Percentiles rank a stretch among this genome's conserved stretches.
Evolutionary conservation across 2,888 invertebrate genomes (phyloP).

Genomic region (Eucera pruinosa): DNA sequence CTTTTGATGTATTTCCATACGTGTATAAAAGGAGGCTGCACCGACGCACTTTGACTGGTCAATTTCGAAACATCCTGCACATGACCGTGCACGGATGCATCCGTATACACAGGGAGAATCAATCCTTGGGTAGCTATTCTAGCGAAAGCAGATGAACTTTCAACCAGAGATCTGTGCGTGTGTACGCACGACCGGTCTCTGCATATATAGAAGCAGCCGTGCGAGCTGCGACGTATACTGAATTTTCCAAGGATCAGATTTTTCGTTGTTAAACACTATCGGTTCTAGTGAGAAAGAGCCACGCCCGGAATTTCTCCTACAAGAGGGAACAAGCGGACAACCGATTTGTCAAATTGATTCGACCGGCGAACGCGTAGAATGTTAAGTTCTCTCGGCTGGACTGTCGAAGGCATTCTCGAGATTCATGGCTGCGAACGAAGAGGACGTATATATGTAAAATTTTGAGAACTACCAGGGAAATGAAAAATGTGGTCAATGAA

Average conservation of each 20-base stretch:
- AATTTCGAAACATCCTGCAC: constrained; percentile 1
- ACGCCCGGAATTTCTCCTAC: constrained; percentile 30
- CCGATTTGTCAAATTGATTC: constrained; percentile 61
- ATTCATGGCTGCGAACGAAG: background rate
- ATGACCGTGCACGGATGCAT: constrained; percentile 10
- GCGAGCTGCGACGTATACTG: constrained; percentile 38
- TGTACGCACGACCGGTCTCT: constrained; percentile 50
- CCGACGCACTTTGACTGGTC: constrained; percentile 10
- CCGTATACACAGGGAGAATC: constrained; percentile 16
- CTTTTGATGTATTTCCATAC: too few relatives aligned
- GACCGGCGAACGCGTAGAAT: constrained; percentile 40
- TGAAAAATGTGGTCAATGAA: background rate
- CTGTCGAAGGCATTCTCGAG: background rate
- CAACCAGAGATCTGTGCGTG: constrained; percentile 28
- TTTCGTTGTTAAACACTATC: constrained; percentile 40
- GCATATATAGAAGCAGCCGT: constrained; percentile 43
- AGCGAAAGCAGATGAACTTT: constrained; percentile 63
- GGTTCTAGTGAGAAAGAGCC: constrained; percentile 26
- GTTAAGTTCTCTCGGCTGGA: constrained; percentile 23
- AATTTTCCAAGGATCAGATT: constrained; percentile 47
- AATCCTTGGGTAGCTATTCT: constrained; percentile 43
- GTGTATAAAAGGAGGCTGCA: too few relatives aligned
- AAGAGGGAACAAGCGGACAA: constrained; percentile 38
- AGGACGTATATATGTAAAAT: constrained; percentile 14
- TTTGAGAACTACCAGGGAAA: background rate